Percentiles rank a stretch among this genome's conserved stretches.
Evolutionary conservation across 2,113 vertebrate species (phyloP).

Genomic region (Larimichthys polyactis): DNA sequence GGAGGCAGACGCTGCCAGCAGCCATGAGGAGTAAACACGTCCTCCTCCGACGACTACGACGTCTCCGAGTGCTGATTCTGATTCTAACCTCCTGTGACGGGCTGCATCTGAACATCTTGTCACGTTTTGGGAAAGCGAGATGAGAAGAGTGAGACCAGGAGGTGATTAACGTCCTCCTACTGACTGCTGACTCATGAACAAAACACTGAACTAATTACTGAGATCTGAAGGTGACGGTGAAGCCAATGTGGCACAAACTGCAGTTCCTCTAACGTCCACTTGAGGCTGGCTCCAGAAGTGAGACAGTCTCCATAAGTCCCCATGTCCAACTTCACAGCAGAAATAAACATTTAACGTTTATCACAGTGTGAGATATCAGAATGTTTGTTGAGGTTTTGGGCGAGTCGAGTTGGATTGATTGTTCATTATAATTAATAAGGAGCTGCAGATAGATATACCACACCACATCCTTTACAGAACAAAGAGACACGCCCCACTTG

Average conservation of each 20-base stretch:
- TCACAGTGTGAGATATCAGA: not conserved
- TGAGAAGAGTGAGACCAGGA: not conserved
- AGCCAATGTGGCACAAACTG: no score
- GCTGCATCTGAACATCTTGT: no score
- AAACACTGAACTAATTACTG: no score
- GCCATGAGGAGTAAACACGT: slow-evolving; percentile 29
- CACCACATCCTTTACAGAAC: slow-evolving; percentile 50
- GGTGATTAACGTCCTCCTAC: not conserved
- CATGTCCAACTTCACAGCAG: no score
- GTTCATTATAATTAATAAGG: slow-evolving; percentile 9
- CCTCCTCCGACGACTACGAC: not conserved
- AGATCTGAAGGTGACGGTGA: no score
- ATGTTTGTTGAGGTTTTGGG: slow-evolving; percentile 30
- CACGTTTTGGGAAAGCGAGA: no score
- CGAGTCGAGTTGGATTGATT: slow-evolving; percentile 18
- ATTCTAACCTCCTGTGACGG: not conserved
- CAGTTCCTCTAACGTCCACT: no score
- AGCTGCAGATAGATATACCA: slow-evolving; percentile 10
- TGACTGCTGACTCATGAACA: no score
- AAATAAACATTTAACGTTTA: no score
- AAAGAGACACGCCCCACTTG: slow-evolving; percentile 40
- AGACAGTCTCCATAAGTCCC: no score
- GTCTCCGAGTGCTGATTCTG: not conserved
- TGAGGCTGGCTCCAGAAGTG: no score
- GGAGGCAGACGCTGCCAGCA: slow-evolving; percentile 21